Percentiles rank a stretch among this genome's conserved stretches.
These are phyloP conservation scores for zebrafish (Danio rerio) DNA, from an alignment of 2,113 vertebrate species.

Conservation along the genomic window DNA sequence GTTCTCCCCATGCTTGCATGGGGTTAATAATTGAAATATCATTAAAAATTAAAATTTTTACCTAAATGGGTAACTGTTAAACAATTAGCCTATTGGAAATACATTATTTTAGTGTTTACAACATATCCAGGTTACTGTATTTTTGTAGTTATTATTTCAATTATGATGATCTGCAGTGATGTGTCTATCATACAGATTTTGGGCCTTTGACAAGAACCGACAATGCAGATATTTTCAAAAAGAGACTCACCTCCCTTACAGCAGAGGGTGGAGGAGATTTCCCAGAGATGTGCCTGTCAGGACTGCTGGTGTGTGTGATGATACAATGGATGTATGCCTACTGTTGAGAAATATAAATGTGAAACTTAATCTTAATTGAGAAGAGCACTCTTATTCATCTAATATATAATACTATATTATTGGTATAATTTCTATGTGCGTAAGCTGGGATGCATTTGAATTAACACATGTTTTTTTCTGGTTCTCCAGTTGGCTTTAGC, in stretches of 20 bases:
- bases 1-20: no score
- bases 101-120: no score
- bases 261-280: not conserved
- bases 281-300: slow-evolving; percentile 33
- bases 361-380: not conserved
- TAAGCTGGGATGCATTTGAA: not conserved
- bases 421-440: not conserved
- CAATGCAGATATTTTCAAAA: slow-evolving; percentile 3
- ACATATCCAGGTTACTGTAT: no score
- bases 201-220: slow-evolving; percentile 18
- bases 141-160: no score
- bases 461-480: not conserved
- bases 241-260: not conserved
- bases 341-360: not conserved
- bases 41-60: no score
- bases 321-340: not conserved
- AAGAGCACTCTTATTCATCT: not conserved
- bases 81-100: no score
- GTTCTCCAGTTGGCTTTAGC: slow-evolving; percentile 65
- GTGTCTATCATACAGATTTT: not conserved
- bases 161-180: slow-evolving; percentile 8
- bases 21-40: no score
- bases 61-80: no score
- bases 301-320: slow-evolving; percentile 28
- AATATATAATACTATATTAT: not conserved